Conservation (phyloP, 2,113 vertebrate species). For the Vulpes vulpes region DNA sequence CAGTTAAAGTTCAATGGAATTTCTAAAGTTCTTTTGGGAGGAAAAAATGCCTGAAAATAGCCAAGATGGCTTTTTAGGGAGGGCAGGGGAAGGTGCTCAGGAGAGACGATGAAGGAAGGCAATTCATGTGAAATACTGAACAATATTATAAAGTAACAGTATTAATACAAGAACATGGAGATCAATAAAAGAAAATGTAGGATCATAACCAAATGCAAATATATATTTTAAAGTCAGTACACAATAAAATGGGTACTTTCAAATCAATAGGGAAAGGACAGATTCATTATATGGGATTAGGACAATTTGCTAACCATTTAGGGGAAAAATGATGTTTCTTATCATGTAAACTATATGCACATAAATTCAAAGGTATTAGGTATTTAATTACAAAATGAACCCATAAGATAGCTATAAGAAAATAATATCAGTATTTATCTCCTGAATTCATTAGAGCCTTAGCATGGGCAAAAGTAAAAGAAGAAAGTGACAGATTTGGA, state of each 20-base stretch:
- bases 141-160: not conserved
- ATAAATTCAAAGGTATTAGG: not conserved
- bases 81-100: not conserved
- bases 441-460: not conserved
- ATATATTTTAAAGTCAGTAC: not conserved
- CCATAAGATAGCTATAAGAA: not conserved
- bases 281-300: not conserved
- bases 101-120: not conserved
- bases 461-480: not conserved
- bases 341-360: not conserved
- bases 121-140: not conserved
- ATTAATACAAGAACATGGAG: not conserved
- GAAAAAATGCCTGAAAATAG: slow-evolving; percentile 5
- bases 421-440: not conserved
- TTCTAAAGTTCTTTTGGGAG: not conserved
- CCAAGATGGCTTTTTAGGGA: not conserved
- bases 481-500: not conserved
- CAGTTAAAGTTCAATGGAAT: not conserved
- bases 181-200: not conserved
- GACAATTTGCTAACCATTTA: not conserved
- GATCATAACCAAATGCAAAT: not conserved
- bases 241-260: not conserved
- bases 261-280: not conserved
- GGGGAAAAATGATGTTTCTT: not conserved
- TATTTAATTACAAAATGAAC: not conserved